phyloP scores from a whole-genome alignment of 2,113 vertebrate genomes.

The Ictalurus furcatus region DNA sequence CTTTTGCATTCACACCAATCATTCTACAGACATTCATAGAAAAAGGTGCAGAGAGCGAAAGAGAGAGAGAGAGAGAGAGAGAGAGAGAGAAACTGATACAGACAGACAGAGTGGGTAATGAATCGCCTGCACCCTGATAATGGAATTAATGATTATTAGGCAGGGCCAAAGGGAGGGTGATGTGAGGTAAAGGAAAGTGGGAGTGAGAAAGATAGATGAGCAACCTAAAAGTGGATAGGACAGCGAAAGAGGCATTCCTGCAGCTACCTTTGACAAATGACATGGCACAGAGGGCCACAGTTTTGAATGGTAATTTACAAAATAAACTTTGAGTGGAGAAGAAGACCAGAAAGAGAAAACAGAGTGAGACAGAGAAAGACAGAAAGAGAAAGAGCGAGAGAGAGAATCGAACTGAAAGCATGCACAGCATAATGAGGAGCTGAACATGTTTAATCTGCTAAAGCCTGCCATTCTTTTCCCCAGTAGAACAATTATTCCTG shows the following conservation, averaged over 20 bases:
- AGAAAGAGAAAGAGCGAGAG: conserved; percentile 47
- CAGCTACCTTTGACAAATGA: conserved; percentile 70
- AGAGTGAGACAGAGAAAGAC: conserved; percentile 50
- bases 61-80: conserved; percentile 28
- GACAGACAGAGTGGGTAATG: conserved; percentile 54
- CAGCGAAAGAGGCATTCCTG: conserved; percentile 60
- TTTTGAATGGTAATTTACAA: conserved; percentile 68
- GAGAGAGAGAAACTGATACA: background rate
- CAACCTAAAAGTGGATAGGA: conserved; percentile 37
- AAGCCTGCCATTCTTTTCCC: conserved; percentile 23
- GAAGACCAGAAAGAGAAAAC: conserved; percentile 45
- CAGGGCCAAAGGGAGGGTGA: conserved; percentile 57
- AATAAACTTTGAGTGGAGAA: conserved; percentile 64
- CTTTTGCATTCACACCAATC: conserved; percentile 12
- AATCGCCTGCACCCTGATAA: conserved; percentile 67
- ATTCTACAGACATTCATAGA: conserved; percentile 9
- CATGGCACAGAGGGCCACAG: conserved; percentile 60
- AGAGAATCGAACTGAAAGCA: conserved; percentile 46
- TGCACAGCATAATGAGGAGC: conserved; percentile 45
- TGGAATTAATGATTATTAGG: conserved; percentile 70
- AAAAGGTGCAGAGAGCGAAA: conserved; percentile 4
- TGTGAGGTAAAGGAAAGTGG: conserved; percentile 52
- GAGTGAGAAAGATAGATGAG: conserved; percentile 48
- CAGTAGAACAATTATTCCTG: conserved; percentile 34
- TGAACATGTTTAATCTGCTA: conserved; percentile 45